Conservation (phyloP, 1,140 invertebrate genomes). For the Zophobas atratus region DNA sequence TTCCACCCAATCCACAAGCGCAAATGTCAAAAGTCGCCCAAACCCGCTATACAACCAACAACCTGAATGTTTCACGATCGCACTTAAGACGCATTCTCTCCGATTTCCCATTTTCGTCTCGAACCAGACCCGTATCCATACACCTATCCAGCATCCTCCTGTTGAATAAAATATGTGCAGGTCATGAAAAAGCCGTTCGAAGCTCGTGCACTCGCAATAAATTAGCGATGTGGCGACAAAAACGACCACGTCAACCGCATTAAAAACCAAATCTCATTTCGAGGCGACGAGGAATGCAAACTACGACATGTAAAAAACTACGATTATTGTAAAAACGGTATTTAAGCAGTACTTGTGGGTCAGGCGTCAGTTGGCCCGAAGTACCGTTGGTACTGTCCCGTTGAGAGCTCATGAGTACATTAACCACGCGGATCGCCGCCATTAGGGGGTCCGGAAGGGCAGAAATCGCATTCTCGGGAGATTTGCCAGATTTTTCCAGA, state of each 20-base stretch:
- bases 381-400: constrained; percentile 21
- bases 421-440: constrained; percentile 14
- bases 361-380: constrained; percentile 36
- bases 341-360: constrained; percentile 13
- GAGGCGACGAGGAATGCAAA: constrained; percentile 19
- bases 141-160: neutral
- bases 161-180: constrained; percentile 22
- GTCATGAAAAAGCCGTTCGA: constrained; percentile 26
- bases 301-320: neutral
- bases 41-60: too few species aligned
- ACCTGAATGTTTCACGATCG: neutral
- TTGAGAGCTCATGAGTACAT: constrained; percentile 7
- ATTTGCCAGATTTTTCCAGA: constrained; percentile 38
- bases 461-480: neutral
- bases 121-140: neutral
- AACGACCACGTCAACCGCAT: neutral
- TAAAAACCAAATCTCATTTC: constrained; percentile 5
- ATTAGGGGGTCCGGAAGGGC: constrained; percentile 4
- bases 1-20: too few species aligned
- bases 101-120: neutral
- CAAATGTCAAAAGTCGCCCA: too few species aligned
- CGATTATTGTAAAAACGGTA: constrained; percentile 44
- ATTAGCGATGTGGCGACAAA: constrained; percentile 11
- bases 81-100: neutral
- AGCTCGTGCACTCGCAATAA: neutral